A percentile compares a stretch with the other conserved stretches of the same genome.
phyloP scores from a whole-genome alignment of 2,888 invertebrate species.

The Synanthedon vespiformis region DNA sequence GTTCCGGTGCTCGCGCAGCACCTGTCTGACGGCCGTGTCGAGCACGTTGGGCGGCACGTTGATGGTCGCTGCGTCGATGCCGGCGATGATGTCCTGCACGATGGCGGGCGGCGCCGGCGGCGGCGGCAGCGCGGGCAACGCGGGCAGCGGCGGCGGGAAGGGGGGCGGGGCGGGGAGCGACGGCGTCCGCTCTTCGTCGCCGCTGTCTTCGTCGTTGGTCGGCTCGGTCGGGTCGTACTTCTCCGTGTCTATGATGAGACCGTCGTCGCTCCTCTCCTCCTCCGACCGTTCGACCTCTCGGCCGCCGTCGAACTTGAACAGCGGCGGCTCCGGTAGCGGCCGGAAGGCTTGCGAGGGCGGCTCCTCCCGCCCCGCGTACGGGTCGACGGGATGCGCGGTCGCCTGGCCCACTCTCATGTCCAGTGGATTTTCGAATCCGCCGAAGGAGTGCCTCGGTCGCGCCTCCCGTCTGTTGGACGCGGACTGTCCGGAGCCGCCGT shows the following conservation, averaged over 20 bases:
- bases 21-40: slow-evolving; percentile 46
- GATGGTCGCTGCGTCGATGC: slow-evolving; percentile 21
- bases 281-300: slow-evolving; percentile 50
- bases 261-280: slow-evolving; percentile 68
- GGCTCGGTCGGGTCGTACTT: slow-evolving; percentile 71
- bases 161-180: slow-evolving; percentile 2
- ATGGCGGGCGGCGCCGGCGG: slow-evolving; percentile 9
- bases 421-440: slow-evolving; percentile 42
- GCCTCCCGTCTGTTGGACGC: slow-evolving; percentile 3
- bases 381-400: slow-evolving; percentile 50
- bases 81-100: slow-evolving; percentile 27
- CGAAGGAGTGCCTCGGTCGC: slow-evolving; percentile 27
- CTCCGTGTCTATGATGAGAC: slow-evolving; percentile 71
- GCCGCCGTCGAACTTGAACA: slow-evolving; percentile 37
- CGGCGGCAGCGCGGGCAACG: slow-evolving; percentile 5
- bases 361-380: slow-evolving; percentile 42
- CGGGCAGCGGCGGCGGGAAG: slow-evolving; percentile 1
- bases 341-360: slow-evolving; percentile 16
- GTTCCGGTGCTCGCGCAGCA: slow-evolving; percentile 42
- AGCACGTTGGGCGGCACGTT: slow-evolving; percentile 32
- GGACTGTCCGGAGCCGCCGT: slow-evolving; percentile 6
- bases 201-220: slow-evolving; percentile 50
- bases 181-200: slow-evolving; percentile 23
- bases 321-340: slow-evolving; percentile 45
- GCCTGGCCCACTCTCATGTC: slow-evolving; percentile 41